These are phyloP conservation scores for human (Homo sapiens) DNA, from an alignment of 2,113 vertebrate species.

Conservation along the genomic window GRCh38 chr15:61599001-61599500, in stretches of 20 bases:
- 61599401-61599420: slow-evolving; percentile 29
- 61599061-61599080: slow-evolving; percentile 59
- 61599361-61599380: neutral
- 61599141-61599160: slow-evolving; percentile 62
- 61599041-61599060: slow-evolving; percentile 74
- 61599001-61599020: slow-evolving; percentile 73
- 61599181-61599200: slow-evolving; percentile 52
- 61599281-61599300: neutral
- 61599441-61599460: neutral
- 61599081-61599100: slow-evolving; percentile 69
- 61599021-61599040: slow-evolving; percentile 70
- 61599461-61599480: neutral
- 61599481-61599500: neutral
- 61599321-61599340: neutral
- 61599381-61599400: neutral
- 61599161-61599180: slow-evolving; percentile 49
- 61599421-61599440: neutral
- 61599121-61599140: slow-evolving; percentile 68
- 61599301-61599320: neutral
- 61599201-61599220: slow-evolving; percentile 42
- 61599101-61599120: slow-evolving; percentile 39
- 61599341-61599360: neutral
- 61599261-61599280: neutral
- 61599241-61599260: neutral
- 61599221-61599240: neutral